Conservation (phyloP, 64 coral and sea anemone genomes). For the Pocillopora damicornis region DNA sequence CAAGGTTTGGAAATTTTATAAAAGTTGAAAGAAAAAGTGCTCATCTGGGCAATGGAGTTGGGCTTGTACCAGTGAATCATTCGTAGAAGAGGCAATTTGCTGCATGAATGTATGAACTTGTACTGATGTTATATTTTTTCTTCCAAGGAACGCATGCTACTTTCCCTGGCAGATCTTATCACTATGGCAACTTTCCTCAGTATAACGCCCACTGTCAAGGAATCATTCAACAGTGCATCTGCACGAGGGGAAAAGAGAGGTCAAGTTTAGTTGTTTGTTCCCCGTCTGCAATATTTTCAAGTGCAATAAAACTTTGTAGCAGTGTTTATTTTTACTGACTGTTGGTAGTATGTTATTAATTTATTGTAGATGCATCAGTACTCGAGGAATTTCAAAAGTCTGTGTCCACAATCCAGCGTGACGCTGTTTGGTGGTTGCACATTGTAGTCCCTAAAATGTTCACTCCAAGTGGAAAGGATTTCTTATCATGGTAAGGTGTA, state of each 20-base stretch:
- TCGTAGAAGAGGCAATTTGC: background rate
- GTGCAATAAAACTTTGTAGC: too few relatives aligned
- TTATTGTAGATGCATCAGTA: constrained; percentile 41
- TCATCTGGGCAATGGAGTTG: too few relatives aligned
- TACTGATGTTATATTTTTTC: background rate
- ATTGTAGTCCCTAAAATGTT: constrained; percentile 98
- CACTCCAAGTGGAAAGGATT: constrained; percentile 80
- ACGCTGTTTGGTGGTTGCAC: constrained; percentile 91
- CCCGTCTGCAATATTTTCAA: background rate
- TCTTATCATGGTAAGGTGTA: constrained; percentile 58
- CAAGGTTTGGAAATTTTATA: constrained; percentile 49
- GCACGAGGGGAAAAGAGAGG: constrained; percentile 85
- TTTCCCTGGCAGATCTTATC: constrained; percentile 89
- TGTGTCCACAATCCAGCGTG: constrained; percentile 87
- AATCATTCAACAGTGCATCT: constrained; percentile 49
- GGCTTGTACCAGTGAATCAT: background rate
- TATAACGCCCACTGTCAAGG: constrained; percentile 76
- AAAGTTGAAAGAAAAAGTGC: background rate
- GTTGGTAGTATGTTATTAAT: background rate
- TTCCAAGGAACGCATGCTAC: constrained; percentile 78
- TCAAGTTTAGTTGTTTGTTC: background rate
- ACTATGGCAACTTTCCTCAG: constrained; percentile 78
- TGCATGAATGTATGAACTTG: background rate
- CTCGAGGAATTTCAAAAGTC: constrained; percentile 93
- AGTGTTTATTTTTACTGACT: too few relatives aligned